Conservation (phyloP, 2,797 vertebrate species). For the Thripadectes ignobilis region DNA sequence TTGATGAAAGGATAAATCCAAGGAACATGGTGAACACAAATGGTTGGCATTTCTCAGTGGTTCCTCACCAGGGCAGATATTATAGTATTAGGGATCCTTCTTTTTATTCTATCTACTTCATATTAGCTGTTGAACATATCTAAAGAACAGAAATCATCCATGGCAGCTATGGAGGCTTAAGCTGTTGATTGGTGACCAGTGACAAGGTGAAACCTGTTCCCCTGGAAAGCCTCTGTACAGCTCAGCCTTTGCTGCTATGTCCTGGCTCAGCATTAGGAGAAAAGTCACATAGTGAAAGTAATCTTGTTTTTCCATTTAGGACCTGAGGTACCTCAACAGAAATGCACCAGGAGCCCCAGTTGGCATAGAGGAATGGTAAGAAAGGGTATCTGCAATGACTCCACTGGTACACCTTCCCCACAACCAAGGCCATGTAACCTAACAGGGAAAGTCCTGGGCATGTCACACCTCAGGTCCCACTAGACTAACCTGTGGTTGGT, state of each 20-base stretch:
- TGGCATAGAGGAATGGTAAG: not conserved
- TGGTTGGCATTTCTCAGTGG: not conserved
- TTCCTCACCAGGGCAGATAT: not conserved
- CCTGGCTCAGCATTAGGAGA: not conserved
- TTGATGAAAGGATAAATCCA: not conserved
- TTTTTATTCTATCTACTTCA: not conserved
- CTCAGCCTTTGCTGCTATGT: not conserved
- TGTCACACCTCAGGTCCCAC: not conserved
- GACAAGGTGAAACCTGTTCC: not conserved
- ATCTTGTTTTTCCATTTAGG: not conserved
- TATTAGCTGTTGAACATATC: not conserved
- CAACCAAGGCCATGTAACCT: not conserved
- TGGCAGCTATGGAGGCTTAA: not conserved
- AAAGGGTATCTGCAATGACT: not conserved
- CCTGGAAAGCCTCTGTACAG: not conserved
- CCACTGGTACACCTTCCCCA: not conserved
- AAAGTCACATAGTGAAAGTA: not conserved
- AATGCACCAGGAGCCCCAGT: not conserved
- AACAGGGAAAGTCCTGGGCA: not conserved
- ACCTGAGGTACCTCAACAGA: not conserved
- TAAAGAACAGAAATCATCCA: not conserved
- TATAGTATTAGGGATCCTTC: not conserved
- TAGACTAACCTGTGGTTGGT: not conserved
- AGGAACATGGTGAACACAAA: not conserved
- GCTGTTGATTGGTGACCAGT: not conserved